These are phyloP conservation scores for Danio aesculapii DNA, from an alignment of 2,797 vertebrate species.

Conservation along the genomic window DNA sequence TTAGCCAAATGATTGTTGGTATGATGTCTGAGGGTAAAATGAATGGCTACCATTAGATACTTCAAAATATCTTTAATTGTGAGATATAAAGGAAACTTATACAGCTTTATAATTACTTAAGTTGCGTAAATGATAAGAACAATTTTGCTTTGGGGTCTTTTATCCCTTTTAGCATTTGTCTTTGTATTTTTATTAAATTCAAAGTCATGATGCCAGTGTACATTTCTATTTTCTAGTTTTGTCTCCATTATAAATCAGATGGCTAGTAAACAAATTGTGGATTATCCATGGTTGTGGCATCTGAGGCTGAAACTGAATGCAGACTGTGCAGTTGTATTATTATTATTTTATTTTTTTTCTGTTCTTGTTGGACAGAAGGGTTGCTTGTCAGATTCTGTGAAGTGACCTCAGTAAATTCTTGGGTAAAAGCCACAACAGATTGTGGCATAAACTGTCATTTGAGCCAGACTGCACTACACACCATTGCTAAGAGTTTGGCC, in stretches of 20 bases:
- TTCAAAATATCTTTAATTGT: too few species aligned
- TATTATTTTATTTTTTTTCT: not conserved
- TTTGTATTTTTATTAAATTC: too few species aligned
- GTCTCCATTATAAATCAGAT: not conserved
- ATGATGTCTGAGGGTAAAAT: too few species aligned
- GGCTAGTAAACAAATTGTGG: not conserved
- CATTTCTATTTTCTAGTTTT: conserved; percentile 9
- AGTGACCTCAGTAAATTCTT: not conserved
- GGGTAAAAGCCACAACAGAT: not conserved
- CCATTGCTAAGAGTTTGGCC: not conserved
- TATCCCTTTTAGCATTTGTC: too few species aligned
- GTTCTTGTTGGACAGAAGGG: not conserved
- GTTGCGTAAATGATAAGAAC: too few species aligned
- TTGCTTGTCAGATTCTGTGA: conserved; percentile 8
- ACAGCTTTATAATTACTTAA: too few species aligned
- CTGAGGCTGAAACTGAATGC: not conserved
- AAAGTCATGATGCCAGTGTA: not conserved
- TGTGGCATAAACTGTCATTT: conserved; percentile 6
- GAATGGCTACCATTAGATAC: too few species aligned
- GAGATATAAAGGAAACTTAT: too few species aligned
- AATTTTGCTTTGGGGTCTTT: too few species aligned
- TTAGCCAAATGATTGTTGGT: too few species aligned
- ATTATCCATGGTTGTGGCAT: not conserved
- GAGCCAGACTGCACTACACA: not conserved
- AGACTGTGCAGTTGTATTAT: not conserved